These are phyloP conservation scores for Megaceryle torquata DNA, from an alignment of 2,113 vertebrate genomes.

Conservation along the genomic window DNA sequence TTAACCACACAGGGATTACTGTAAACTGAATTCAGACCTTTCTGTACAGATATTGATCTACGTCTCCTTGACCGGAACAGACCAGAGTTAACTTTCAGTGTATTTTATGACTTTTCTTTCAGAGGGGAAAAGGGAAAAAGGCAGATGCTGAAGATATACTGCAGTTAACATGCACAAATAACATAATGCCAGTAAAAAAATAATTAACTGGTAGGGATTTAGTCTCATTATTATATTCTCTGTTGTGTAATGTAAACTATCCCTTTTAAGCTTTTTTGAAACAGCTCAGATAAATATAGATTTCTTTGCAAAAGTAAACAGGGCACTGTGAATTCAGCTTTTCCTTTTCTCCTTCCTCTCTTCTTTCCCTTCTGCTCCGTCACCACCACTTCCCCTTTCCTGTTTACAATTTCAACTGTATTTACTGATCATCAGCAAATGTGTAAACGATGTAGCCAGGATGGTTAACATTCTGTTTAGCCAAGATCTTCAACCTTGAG, in stretches of 20 bases:
- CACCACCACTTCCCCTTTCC: not conserved
- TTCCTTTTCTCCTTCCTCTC: not conserved
- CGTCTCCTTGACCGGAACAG: not conserved
- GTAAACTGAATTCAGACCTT: not conserved
- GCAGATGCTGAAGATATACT: not conserved
- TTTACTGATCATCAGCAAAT: slow-evolving; percentile 38
- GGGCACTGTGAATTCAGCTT: not conserved
- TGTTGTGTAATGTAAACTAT: not conserved
- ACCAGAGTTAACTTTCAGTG: not conserved
- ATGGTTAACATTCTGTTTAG: slow-evolving; percentile 27
- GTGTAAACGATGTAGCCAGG: not conserved
- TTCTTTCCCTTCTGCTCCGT: not conserved
- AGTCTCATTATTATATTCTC: not conserved
- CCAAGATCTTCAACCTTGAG: slow-evolving; percentile 33
- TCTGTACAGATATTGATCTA: not conserved
- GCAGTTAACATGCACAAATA: not conserved
- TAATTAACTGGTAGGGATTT: not conserved
- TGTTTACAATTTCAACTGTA: not conserved
- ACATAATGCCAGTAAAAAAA: not conserved
- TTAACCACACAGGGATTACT: not conserved
- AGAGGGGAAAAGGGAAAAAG: not conserved
- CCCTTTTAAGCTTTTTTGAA: not conserved
- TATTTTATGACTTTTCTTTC: not conserved
- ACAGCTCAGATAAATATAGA: not conserved
- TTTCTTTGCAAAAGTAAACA: not conserved